Conservation (phyloP, 2,888 invertebrate genomes). For the Rhamnusium bicolor region DNA sequence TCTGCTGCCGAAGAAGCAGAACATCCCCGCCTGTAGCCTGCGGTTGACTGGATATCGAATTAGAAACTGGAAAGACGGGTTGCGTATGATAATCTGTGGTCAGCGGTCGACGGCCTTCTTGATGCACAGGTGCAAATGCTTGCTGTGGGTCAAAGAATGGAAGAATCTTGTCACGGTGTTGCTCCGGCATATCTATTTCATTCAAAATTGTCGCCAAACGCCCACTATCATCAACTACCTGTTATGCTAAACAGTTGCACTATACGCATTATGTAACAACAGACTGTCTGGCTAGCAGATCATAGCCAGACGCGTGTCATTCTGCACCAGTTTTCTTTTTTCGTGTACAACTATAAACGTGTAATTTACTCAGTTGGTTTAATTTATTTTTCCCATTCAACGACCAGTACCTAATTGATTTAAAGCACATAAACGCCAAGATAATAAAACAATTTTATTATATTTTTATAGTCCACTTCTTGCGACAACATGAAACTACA, state of each 20-base stretch:
- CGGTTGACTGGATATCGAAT: constrained; percentile 24
- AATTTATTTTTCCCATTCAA: constrained; percentile 10
- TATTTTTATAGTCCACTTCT: background rate
- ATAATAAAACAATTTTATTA: constrained; percentile 11
- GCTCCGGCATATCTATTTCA: constrained; percentile 29
- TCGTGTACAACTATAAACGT: constrained; percentile 2
- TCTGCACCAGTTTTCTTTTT: constrained; percentile 36
- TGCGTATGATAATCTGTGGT: constrained; percentile 67
- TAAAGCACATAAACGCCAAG: background rate
- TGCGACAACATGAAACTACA: background rate
- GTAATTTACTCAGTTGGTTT: constrained; percentile 22
- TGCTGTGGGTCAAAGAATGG: constrained; percentile 63
- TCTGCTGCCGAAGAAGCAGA: constrained; percentile 43
- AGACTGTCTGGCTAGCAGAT: constrained; percentile 33
- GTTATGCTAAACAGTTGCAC: constrained; percentile 51
- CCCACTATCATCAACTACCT: constrained; percentile 48
- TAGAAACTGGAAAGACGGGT: constrained; percentile 70
- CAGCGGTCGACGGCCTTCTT: constrained; percentile 68
- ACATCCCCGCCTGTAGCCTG: constrained; percentile 32
- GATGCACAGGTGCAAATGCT: constrained; percentile 68
- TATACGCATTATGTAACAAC: constrained; percentile 43
- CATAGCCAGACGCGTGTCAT: constrained; percentile 31
- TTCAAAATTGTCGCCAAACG: constrained; percentile 49
- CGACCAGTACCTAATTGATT: constrained; percentile 14
- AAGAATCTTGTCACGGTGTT: constrained; percentile 46